A percentile compares a stretch with the other conserved stretches of the same genome.
These are phyloP conservation scores for Mycteria americana DNA, from an alignment of 2,797 vertebrate species.

Conservation along the genomic window DNA sequence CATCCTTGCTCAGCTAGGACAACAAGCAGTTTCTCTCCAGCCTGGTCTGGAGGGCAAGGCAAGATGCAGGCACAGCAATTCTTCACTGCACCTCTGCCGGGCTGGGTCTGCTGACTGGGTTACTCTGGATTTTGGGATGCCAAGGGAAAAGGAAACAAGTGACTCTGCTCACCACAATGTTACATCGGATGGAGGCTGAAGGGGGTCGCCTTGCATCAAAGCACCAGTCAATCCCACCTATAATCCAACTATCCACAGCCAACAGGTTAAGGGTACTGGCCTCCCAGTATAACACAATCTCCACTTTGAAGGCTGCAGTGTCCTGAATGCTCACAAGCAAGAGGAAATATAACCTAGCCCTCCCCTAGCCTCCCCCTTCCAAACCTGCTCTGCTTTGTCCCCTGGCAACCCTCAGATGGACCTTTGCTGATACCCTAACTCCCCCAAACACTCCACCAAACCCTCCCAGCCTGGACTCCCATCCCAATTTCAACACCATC, in stretches of 20 bases:
- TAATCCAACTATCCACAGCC: neutral
- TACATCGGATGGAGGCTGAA: neutral
- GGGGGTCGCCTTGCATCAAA: neutral
- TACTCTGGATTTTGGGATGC: neutral
- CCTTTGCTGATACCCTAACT: neutral
- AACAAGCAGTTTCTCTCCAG: neutral
- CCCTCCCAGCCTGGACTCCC: neutral
- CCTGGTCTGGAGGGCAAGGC: neutral
- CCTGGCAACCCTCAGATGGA: neutral
- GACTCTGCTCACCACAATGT: neutral
- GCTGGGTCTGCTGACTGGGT: neutral
- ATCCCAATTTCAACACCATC: neutral
- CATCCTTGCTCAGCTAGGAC: neutral
- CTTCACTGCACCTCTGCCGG: neutral
- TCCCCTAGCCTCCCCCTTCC: too few relatives aligned
- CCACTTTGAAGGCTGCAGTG: neutral
- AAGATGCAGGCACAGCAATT: neutral
- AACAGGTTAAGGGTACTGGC: neutral
- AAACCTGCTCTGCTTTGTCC: neutral
- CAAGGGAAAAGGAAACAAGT: neutral
- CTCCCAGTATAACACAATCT: neutral
- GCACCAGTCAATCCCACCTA: accelerated
- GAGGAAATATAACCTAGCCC: neutral
- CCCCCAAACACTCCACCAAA: neutral
- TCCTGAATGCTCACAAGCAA: neutral